Percentiles rank a stretch among this genome's conserved stretches.
These are phyloP conservation scores for Gobio occitaniae DNA, from an alignment of 2,797 vertebrate genomes.

Conservation along the genomic window DNA sequence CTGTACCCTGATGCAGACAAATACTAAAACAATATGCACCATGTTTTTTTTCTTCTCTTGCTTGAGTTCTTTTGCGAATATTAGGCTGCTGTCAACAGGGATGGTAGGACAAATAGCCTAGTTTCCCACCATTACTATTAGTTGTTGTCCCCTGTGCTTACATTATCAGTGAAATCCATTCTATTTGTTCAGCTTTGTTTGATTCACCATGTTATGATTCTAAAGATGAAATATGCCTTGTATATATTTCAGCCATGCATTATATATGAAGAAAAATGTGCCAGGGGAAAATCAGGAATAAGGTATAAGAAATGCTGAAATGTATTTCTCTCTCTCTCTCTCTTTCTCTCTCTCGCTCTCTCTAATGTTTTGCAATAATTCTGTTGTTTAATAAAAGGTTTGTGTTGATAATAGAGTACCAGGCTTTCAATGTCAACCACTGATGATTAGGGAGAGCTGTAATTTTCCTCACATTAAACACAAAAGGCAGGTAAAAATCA, in stretches of 20 bases:
- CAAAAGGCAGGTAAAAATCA: slow-evolving; percentile 13
- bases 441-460: slow-evolving; percentile 26
- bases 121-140: slow-evolving; percentile 45
- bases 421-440: slow-evolving; percentile 29
- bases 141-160: slow-evolving; percentile 31
- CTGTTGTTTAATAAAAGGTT: slow-evolving; percentile 3
- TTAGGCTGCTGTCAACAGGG: slow-evolving; percentile 41
- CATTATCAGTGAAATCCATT: slow-evolving; percentile 43
- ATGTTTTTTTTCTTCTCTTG: slow-evolving; percentile 47
- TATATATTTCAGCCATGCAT: slow-evolving; percentile 43
- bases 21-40: slow-evolving; percentile 35
- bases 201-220: slow-evolving; percentile 25
- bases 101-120: slow-evolving; percentile 46
- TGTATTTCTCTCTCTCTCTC: neutral
- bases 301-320: slow-evolving; percentile 26
- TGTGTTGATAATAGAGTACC: neutral
- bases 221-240: slow-evolving; percentile 51
- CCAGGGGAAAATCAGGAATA: slow-evolving; percentile 15
- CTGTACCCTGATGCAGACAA: slow-evolving; percentile 2
- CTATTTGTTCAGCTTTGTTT: slow-evolving; percentile 48
- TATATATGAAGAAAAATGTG: slow-evolving; percentile 51
- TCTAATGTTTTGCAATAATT: slow-evolving; percentile 22
- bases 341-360: neutral
- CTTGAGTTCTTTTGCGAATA: slow-evolving; percentile 44
- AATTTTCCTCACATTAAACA: slow-evolving; percentile 8